Evolutionary conservation across 1,140 invertebrate genomes (phyloP).

Genomic region (Platyura marginata): DNA sequence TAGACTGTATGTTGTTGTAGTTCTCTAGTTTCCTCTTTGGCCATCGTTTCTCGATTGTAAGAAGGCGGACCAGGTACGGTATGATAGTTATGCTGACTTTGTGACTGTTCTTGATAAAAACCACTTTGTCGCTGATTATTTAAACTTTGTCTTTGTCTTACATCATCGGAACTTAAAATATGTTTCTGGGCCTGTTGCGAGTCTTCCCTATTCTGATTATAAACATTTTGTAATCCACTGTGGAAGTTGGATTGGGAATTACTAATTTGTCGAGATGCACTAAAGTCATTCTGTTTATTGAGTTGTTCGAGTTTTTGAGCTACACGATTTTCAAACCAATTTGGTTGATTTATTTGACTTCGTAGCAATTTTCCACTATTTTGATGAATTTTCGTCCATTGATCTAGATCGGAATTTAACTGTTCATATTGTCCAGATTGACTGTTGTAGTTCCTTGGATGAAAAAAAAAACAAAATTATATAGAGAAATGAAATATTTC

Average conservation of each 20-base stretch:
- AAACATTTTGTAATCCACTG: too few species aligned
- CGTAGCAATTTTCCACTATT: not conserved
- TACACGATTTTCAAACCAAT: constrained; percentile 1
- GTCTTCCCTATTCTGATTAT: not conserved
- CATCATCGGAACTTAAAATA: not conserved
- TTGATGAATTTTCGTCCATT: not conserved
- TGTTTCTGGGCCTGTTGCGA: not conserved
- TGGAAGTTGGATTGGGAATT: too few species aligned
- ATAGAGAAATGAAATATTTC: too few species aligned
- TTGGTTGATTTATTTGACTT: not conserved
- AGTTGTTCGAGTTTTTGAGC: not conserved
- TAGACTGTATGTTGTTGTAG: not conserved
- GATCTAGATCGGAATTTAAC: not conserved
- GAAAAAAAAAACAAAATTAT: too few species aligned
- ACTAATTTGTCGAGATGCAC: too few species aligned
- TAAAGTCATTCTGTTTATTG: not conserved
- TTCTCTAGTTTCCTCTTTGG: not conserved
- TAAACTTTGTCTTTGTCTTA: not conserved
- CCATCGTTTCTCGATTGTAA: too few species aligned
- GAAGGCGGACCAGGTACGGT: too few species aligned
- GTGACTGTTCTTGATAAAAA: constrained; percentile 1
- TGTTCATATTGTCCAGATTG: not conserved
- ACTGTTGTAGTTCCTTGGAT: not conserved
- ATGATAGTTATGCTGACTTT: constrained; percentile 1
- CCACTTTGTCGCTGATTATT: not conserved